Evolutionary conservation across 2,888 invertebrate genomes (phyloP), one percentile per base, ranked within the genome.

Genomic region (Oxystoma pomonae): DNA sequence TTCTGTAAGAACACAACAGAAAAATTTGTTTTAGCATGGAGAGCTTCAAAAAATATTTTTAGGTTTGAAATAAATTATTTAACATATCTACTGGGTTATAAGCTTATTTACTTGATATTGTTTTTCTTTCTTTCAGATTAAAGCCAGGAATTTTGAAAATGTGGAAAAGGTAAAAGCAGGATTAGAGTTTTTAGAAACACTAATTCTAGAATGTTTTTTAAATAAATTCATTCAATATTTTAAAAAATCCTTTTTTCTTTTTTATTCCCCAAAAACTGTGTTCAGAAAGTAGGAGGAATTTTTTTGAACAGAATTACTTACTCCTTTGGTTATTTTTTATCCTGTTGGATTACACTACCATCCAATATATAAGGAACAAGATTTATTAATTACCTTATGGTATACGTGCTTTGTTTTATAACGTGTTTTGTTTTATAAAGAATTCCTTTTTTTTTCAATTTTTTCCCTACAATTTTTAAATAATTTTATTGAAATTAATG

Each of bases 141-240:
- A 97, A 81, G 90, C 92, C 71, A 88, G 96, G 81, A 96, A 97
- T 84, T 98, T 93, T 85, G 99, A 99, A 81, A 92, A 92, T 79
- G 99, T 99, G 55, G 99, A 99, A 88, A 97, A 98, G 91, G 95
- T 96, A 87, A 73, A 76, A 70, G 61, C n/a, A n/a, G 12, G 35
- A 7, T 12, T 35, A 35, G 35, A 35, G 35, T 35, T 35, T 35
- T 35, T 35, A 35, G 12, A 7, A 35, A 35, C 35, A 3, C 35
- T 35, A 35, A 35, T 35, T 12, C 35, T 12, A 35, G 12, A 35
- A 35, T 12, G 12, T 12, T 35, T 35, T 35, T 65, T 49, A 58
- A 65, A 68, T 65, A 68, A 69, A 68, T 58, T 61, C 61, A 64
- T 62, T 59, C 35, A 7, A 35, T 35, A 35, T 61, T 65, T 60